Percentiles rank a stretch among this genome's conserved stretches.
phyloP scores from a whole-genome alignment of 2,113 vertebrate genomes.

The Gnathonemus longibarbis region DNA sequence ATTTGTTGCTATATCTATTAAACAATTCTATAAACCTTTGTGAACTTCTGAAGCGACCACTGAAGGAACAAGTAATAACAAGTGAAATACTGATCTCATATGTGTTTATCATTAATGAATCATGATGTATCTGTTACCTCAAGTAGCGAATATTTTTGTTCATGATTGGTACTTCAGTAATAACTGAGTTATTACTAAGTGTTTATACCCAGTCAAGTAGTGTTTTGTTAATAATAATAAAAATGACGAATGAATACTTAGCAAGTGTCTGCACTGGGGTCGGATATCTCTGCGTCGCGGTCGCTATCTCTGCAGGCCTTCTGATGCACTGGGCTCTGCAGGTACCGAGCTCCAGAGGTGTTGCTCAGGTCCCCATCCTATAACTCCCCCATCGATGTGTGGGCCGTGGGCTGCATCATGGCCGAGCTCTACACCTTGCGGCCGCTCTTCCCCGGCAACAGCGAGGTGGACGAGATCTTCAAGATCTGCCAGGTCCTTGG shows the following conservation, averaged over 20 bases:
- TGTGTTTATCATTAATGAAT: not conserved
- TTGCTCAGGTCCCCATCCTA: slow-evolving; percentile 81
- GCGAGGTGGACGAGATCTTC: slow-evolving; percentile 97
- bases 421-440: slow-evolving; percentile 89
- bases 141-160: not conserved
- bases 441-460: slow-evolving; percentile 95
- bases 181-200: not conserved
- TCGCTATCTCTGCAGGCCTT: not conserved
- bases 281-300: not conserved
- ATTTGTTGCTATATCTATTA: not conserved
- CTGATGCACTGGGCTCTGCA: slow-evolving; percentile 31
- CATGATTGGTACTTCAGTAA: not conserved
- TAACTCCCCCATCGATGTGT: slow-evolving; percentile 91
- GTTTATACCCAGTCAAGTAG: not conserved
- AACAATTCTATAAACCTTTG: not conserved
- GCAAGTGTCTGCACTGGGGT: not conserved
- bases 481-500: slow-evolving; percentile 98
- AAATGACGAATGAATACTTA: not conserved
- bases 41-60: not conserved
- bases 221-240: not conserved
- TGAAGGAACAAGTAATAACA: not conserved
- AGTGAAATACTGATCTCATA: not conserved
- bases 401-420: slow-evolving; percentile 98
- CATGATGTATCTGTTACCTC: not conserved
- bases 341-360: slow-evolving; percentile 97